phyloP scores from a whole-genome alignment of 2,888 invertebrate genomes.

The Platycnemis pennipes region DNA sequence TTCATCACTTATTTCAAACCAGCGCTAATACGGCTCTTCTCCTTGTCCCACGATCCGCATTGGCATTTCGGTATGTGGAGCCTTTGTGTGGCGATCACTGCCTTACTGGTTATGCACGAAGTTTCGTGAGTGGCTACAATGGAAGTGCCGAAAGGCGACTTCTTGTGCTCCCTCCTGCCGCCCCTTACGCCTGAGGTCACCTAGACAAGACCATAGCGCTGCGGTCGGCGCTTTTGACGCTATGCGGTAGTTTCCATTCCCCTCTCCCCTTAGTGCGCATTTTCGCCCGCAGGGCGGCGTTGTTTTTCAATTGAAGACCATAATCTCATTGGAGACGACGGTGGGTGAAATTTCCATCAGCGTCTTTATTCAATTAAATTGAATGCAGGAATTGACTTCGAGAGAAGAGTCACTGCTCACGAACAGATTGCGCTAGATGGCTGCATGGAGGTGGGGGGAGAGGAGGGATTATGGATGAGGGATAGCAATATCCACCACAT shows the following conservation, averaged over 20 bases:
- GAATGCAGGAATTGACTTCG: not conserved
- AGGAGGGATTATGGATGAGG: not conserved
- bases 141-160: not conserved
- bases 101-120: constrained; percentile 11
- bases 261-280: not conserved
- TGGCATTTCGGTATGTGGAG: not conserved
- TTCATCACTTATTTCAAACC: constrained; percentile 17
- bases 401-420: not conserved
- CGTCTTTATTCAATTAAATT: not conserved
- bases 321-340: not conserved
- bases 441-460: not conserved
- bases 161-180: not conserved
- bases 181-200: not conserved
- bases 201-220: constrained; percentile 9
- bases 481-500: not conserved
- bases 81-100: not conserved
- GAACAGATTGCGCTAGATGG: not conserved
- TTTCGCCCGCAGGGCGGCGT: constrained; percentile 27
- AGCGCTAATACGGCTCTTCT: not conserved
- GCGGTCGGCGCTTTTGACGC: constrained; percentile 27
- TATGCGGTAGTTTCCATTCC: not conserved
- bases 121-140: not conserved
- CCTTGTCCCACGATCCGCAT: constrained; percentile 22
- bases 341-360: not conserved
- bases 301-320: not conserved